A percentile compares a stretch with the other conserved stretches of the same genome.
These are phyloP conservation scores for Apodemus sylvaticus DNA, from an alignment of 2,113 vertebrate genomes.

Conservation along the genomic window DNA sequence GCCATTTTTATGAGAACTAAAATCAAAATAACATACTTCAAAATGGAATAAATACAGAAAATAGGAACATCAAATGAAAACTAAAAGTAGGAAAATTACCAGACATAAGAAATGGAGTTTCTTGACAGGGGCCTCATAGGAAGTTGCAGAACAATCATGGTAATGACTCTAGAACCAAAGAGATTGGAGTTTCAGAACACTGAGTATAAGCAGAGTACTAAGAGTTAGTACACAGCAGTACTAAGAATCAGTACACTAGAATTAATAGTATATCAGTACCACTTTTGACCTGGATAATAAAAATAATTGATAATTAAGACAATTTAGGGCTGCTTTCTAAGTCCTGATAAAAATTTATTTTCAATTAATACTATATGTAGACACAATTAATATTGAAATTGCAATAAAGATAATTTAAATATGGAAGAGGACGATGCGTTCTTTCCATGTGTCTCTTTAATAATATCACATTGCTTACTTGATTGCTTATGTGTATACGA, in stretches of 20 bases:
- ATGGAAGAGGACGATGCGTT: background rate
- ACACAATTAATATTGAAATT: background rate
- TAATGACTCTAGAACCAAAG: background rate
- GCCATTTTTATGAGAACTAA: background rate
- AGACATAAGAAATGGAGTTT: background rate
- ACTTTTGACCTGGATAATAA: background rate
- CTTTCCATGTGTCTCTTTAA: fast-evolving
- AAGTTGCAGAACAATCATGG: background rate
- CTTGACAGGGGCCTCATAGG: background rate
- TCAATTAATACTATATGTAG: background rate
- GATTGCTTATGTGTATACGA: background rate
- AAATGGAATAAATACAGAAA: background rate
- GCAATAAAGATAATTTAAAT: background rate
- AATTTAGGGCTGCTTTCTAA: background rate
- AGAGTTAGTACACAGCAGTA: background rate
- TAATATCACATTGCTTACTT: background rate
- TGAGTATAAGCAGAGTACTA: background rate
- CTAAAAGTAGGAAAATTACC: background rate
- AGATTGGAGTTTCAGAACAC: background rate
- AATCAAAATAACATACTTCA: background rate
- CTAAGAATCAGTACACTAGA: background rate
- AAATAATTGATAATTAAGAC: background rate
- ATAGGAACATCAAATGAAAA: background rate
- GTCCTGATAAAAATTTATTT: background rate
- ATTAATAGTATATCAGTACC: background rate